A percentile compares a stretch with the other conserved stretches of the same genome.
phyloP scores from a whole-genome alignment of 2,888 invertebrate species.

The Slavum lentiscoides region DNA sequence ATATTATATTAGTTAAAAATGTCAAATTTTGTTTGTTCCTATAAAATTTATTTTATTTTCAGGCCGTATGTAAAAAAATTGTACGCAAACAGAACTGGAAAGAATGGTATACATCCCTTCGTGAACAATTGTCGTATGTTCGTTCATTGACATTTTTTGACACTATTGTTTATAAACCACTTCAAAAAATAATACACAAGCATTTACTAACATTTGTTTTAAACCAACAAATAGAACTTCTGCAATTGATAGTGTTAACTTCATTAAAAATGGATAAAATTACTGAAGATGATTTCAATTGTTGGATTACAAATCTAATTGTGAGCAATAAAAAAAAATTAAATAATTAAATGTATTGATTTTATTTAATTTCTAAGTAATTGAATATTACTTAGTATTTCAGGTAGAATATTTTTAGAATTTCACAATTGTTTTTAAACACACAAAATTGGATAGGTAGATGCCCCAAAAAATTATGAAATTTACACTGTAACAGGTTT shows the following conservation, averaged over 20 bases:
- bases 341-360: not conserved
- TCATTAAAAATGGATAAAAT: conserved; percentile 26
- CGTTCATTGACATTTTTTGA: conserved; percentile 48
- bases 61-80: conserved; percentile 34
- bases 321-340: conserved; percentile 18
- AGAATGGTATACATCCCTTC: conserved; percentile 34
- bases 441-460: no score
- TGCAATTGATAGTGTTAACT: conserved; percentile 45
- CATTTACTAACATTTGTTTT: conserved; percentile 40
- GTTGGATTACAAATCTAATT: conserved; percentile 36
- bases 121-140: conserved; percentile 39
- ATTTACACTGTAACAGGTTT: no score
- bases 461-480: no score
- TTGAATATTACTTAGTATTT: not conserved
- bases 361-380: no score
- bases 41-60: not conserved
- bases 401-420: not conserved
- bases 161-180: conserved; percentile 44
- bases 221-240: conserved; percentile 44
- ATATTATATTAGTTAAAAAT: not conserved
- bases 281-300: conserved; percentile 37
- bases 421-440: no score
- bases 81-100: conserved; percentile 44
- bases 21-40: not conserved
- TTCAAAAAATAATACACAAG: conserved; percentile 32